phyloP scores from a whole-genome alignment of 2,113 vertebrate species.

The Steatornis caripensis region DNA sequence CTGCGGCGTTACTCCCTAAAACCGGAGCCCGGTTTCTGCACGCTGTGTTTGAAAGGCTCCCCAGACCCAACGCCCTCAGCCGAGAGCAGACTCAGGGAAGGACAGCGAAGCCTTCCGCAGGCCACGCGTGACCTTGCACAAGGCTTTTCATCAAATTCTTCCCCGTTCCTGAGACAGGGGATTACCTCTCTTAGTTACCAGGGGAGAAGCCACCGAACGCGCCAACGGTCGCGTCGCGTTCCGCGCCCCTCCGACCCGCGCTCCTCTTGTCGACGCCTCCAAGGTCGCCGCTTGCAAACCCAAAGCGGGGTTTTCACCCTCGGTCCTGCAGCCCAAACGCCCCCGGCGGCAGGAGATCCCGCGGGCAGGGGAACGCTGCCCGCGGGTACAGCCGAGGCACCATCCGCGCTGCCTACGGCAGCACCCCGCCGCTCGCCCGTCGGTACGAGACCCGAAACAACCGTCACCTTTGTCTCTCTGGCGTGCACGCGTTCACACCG shows the following conservation, averaged over 20 bases:
- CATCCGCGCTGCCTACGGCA: neutral
- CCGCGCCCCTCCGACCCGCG: rapidly evolving
- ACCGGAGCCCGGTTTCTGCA: rapidly evolving
- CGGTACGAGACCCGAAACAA: neutral
- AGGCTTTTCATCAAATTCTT: neutral
- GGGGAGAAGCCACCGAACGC: rapidly evolving
- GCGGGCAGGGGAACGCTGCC: neutral
- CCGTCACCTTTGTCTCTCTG: neutral
- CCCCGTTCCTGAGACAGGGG: neutral
- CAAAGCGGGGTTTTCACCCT: neutral
- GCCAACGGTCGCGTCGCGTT: rapidly evolving
- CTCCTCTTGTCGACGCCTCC: neutral
- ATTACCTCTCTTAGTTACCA: rapidly evolving
- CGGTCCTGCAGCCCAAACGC: rapidly evolving
- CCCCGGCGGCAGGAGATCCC: neutral
- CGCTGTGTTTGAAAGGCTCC: rapidly evolving
- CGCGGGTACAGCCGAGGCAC: rapidly evolving
- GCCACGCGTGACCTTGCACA: neutral
- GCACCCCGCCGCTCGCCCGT: neutral
- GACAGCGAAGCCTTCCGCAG: rapidly evolving
- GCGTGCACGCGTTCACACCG: neutral
- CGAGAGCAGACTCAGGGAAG: rapidly evolving
- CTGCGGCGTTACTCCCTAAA: rapidly evolving
- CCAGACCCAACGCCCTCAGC: neutral
- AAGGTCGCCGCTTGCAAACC: neutral